Evolutionary conservation across 2,797 vertebrate species (phyloP).

Genomic region (Gouania willdenowi): DNA sequence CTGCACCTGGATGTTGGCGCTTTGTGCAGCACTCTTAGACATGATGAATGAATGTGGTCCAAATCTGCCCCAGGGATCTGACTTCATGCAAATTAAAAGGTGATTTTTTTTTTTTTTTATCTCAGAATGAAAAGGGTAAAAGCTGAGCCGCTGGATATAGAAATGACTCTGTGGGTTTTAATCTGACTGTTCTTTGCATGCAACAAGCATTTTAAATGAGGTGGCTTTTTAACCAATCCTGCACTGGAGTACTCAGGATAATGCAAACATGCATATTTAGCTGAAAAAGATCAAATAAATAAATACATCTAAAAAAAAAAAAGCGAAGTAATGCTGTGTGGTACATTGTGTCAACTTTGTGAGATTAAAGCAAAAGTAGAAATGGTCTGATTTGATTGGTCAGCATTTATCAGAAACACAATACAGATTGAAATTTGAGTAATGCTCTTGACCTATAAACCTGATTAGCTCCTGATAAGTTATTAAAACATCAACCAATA

Average conservation of each 20-base stretch:
- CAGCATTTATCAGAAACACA: no score
- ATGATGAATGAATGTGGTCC: constrained; percentile 8
- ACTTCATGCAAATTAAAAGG: neutral
- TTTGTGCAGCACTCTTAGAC: constrained; percentile 1
- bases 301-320: no score
- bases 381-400: neutral
- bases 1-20: constrained; percentile 8
- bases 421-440: no score
- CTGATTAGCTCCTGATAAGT: no score
- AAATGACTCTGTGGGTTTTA: neutral
- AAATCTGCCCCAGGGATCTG: constrained; percentile 16
- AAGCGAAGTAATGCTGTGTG: neutral
- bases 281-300: constrained; percentile 16
- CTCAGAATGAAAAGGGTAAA: neutral
- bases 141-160: neutral
- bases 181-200: neutral
- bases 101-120: no score
- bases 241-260: constrained; percentile 9
- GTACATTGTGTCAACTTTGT: constrained; percentile 26
- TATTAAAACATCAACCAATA: no score
- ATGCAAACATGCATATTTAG: constrained; percentile 10
- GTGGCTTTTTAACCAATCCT: constrained; percentile 4
- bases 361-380: constrained; percentile 15
- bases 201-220: neutral
- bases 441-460: no score